Percentiles rank a stretch among this genome's conserved stretches.
phyloP scores from a whole-genome alignment of 1,140 invertebrate species.

The Trachelipus rathkii region DNA sequence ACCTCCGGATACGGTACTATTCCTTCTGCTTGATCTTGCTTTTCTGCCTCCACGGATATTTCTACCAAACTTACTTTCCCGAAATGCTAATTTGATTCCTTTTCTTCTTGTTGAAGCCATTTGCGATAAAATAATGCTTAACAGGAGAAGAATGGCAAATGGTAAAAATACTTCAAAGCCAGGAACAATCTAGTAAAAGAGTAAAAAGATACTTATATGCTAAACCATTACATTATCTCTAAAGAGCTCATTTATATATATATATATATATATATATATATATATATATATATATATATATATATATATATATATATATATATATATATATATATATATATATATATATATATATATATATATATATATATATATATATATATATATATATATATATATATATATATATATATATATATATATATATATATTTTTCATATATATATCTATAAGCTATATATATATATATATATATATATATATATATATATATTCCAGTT shows the following conservation, averaged over 20 bases:
- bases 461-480: no score
- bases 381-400: no score
- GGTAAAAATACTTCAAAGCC: conserved; percentile 69
- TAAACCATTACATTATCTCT: no score
- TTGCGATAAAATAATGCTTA: conserved; percentile 84
- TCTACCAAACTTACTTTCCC: conserved; percentile 23
- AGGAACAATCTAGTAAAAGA: conserved; percentile 54
- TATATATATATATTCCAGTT: no score
- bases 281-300: no score
- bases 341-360: no score
- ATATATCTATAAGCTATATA: no score
- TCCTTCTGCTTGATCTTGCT: conserved; percentile 22
- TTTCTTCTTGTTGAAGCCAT: conserved; percentile 58
- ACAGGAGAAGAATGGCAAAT: conserved; percentile 69
- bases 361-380: no score
- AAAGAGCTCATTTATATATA: background rate
- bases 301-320: no score
- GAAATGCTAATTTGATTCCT: conserved; percentile 5
- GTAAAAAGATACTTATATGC: conserved; percentile 27
- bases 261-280: background rate
- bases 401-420: no score
- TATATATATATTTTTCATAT: no score
- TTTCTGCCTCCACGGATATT: conserved; percentile 11
- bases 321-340: no score
- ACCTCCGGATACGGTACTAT: conserved; percentile 24